phyloP scores from a whole-genome alignment of 2,888 invertebrate genomes.

The Drosophila neutralis region DNA sequence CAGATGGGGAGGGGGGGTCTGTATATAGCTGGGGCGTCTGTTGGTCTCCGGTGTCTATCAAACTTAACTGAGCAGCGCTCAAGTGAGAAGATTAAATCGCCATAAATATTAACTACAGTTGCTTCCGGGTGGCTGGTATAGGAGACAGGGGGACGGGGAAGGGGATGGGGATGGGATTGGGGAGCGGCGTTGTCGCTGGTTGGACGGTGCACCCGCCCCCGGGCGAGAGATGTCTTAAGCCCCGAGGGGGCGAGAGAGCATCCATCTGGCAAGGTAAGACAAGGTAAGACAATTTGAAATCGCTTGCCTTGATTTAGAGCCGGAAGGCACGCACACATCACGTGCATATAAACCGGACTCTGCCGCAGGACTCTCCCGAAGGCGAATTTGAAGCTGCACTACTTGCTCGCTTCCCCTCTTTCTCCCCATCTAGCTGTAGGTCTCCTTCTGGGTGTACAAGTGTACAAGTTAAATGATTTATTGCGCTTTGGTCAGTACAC shows the following conservation, averaged over 20 bases:
- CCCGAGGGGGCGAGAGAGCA: slow-evolving; percentile 10
- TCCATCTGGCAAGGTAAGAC: slow-evolving; percentile 8
- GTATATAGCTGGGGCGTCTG: not conserved
- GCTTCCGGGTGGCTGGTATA: slow-evolving; percentile 41
- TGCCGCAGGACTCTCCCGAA: not conserved
- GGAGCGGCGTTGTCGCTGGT: not conserved
- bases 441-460: slow-evolving; percentile 33
- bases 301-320: slow-evolving; percentile 78
- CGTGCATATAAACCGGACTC: slow-evolving; percentile 27
- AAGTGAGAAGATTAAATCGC: slow-evolving; percentile 82
- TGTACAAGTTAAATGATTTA: slow-evolving; percentile 78
- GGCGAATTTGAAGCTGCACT: slow-evolving; percentile 2
- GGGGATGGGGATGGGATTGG: not conserved
- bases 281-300: slow-evolving; percentile 76
- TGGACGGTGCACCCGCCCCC: slow-evolving; percentile 1
- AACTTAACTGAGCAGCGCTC: slow-evolving; percentile 77
- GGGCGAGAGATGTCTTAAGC: slow-evolving; percentile 13
- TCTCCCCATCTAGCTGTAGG: not conserved
- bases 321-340: slow-evolving; percentile 82
- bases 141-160: not conserved
- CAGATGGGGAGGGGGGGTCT: not conserved
- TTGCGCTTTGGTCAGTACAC: slow-evolving; percentile 45
- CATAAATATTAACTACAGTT: slow-evolving; percentile 82
- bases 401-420: too few relatives aligned
- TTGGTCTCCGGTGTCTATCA: slow-evolving; percentile 59